A percentile compares a stretch with the other conserved stretches of the same genome.
Conservation (phyloP, 2,113 vertebrate species). For the Brachyistius frenatus region DNA sequence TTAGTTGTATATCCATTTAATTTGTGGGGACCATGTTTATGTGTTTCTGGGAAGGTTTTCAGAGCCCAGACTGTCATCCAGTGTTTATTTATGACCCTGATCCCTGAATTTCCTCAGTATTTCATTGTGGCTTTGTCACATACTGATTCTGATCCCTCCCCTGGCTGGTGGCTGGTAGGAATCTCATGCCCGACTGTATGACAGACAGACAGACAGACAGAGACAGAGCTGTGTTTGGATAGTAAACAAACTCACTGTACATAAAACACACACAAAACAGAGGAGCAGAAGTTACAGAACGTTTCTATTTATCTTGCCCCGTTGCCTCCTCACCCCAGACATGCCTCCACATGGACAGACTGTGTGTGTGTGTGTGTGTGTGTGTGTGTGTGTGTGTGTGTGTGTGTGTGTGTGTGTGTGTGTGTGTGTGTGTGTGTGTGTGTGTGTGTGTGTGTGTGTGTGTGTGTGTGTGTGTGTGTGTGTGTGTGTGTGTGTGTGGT, state of each 20-base stretch:
- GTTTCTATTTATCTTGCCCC: constrained; percentile 64
- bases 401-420: neutral
- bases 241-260: constrained; percentile 59
- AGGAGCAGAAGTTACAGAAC: constrained; percentile 50
- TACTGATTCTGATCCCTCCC: constrained; percentile 8
- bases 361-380: neutral
- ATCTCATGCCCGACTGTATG: constrained; percentile 6
- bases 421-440: constrained; percentile 2
- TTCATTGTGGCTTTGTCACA: constrained; percentile 3
- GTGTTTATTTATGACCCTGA: constrained; percentile 13
- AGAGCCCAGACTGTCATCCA: neutral
- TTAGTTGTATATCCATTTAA: too few relatives aligned
- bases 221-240: constrained; percentile 60
- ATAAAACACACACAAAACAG: constrained; percentile 63
- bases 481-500: neutral
- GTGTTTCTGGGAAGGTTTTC: neutral
- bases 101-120: constrained; percentile 8
- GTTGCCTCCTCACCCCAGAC: constrained; percentile 28
- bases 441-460: neutral
- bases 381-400: neutral
- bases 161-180: constrained; percentile 19
- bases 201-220: constrained; percentile 9
- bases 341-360: constrained; percentile 36
- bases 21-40: too few relatives aligned
- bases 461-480: neutral